phyloP scores from a whole-genome alignment of 1,140 invertebrate species.

The Ips nitidus region DNA sequence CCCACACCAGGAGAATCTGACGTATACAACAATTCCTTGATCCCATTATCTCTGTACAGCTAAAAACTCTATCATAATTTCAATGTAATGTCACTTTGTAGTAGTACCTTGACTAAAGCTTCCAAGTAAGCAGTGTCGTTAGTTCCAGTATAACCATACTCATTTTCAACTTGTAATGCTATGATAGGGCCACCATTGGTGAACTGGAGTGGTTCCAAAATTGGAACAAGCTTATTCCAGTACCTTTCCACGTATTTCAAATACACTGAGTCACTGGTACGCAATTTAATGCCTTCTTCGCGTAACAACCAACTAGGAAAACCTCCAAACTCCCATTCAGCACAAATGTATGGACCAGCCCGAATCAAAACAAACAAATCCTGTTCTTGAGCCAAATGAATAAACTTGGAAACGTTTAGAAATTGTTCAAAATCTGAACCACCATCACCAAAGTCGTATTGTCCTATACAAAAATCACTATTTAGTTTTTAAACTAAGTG shows the following conservation, averaged over 20 bases:
- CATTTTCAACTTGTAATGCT: constrained; percentile 59
- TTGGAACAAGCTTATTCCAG: constrained; percentile 54
- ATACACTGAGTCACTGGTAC: constrained; percentile 55
- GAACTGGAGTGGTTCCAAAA: constrained; percentile 57
- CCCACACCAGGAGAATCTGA: constrained; percentile 52
- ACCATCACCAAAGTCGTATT: constrained; percentile 72
- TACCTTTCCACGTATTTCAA: constrained; percentile 54
- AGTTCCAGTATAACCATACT: constrained; percentile 54
- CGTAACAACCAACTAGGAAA: constrained; percentile 44
- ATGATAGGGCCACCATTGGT: constrained; percentile 62
- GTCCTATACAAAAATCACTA: constrained; percentile 63
- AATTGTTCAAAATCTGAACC: constrained; percentile 71
- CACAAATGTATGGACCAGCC: constrained; percentile 93
- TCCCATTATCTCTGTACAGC: constrained; percentile 43
- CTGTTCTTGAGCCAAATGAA: constrained; percentile 76
- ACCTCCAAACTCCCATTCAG: constrained; percentile 68
- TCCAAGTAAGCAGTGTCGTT: constrained; percentile 52
- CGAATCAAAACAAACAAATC: constrained; percentile 81
- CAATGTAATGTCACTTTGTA: not conserved
- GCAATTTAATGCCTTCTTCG: constrained; percentile 51
- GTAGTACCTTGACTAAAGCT: constrained; percentile 48
- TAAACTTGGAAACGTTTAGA: constrained; percentile 63
- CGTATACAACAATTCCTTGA: constrained; percentile 57
- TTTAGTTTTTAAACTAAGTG: not conserved
- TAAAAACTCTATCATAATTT: constrained; percentile 6